phyloP scores from a whole-genome alignment of 2,797 vertebrate genomes.

The Thripadectes ignobilis region DNA sequence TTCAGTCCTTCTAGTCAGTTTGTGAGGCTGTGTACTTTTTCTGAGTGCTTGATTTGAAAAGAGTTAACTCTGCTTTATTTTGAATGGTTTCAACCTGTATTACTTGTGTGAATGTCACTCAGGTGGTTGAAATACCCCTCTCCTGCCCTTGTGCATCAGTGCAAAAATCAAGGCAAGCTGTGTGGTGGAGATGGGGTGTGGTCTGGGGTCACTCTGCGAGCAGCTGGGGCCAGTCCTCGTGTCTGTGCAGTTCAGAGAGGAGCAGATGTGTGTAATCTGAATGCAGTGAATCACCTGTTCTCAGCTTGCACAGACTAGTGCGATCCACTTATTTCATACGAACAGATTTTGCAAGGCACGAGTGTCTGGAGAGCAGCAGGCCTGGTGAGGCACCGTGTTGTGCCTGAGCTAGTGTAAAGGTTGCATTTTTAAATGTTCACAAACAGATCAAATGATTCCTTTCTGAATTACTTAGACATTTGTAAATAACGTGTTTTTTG shows the following conservation, averaged over 20 bases:
- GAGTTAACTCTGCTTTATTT: not conserved
- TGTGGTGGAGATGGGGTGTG: rapidly evolving
- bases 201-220: not conserved
- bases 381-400: not conserved
- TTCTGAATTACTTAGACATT: not conserved
- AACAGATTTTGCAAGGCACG: not conserved
- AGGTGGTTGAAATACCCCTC: not conserved
- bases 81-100: not conserved
- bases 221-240: not conserved
- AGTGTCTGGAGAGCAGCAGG: not conserved
- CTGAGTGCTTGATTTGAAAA: not conserved
- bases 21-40: not conserved
- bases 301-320: not conserved
- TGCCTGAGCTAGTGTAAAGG: not conserved
- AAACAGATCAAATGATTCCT: not conserved
- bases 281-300: not conserved
- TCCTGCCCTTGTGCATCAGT: not conserved
- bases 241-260: not conserved
- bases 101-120: not conserved
- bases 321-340: not conserved
- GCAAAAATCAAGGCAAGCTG: not conserved
- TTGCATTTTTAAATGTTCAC: not conserved
- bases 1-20: not conserved
- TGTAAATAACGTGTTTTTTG: not conserved
- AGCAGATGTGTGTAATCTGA: not conserved